phyloP scores from a whole-genome alignment of 2,113 vertebrate species.

The Scytalopus superciliaris region DNA sequence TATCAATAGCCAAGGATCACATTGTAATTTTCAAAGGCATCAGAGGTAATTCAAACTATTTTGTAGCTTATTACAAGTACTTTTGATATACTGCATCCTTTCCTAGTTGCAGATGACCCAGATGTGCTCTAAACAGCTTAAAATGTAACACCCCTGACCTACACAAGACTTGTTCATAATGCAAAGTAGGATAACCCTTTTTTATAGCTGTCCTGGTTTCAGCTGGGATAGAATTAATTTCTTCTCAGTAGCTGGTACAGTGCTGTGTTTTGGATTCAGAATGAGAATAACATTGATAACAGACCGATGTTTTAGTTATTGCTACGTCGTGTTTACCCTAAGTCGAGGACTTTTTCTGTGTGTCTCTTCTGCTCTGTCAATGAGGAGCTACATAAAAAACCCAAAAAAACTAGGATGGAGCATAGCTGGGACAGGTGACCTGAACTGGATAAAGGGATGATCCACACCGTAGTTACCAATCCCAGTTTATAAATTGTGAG shows the following conservation, averaged over 20 bases:
- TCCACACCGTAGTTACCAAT: neutral
- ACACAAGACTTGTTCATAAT: neutral
- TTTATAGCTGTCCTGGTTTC: neutral
- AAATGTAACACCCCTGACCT: neutral
- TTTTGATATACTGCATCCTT: neutral
- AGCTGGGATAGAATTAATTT: neutral
- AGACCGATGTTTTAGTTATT: neutral
- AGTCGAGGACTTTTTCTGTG: neutral
- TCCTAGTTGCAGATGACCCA: neutral
- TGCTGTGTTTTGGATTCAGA: neutral
- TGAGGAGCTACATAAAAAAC: neutral
- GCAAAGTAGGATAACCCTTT: neutral
- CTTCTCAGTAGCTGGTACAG: neutral
- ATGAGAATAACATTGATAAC: neutral
- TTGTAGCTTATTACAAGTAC: neutral
- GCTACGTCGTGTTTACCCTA: accelerated
- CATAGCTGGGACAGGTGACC: neutral
- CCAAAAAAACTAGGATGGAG: neutral
- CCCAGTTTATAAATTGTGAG: neutral
- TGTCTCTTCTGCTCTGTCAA: neutral
- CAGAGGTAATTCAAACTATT: constrained; percentile 11
- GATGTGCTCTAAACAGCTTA: neutral
- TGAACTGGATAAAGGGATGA: neutral
- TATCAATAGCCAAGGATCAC: constrained; percentile 46
- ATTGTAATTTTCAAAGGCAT: constrained; percentile 11